A percentile compares a stretch with the other conserved stretches of the same genome.
These are phyloP conservation scores for Lepeophtheirus salmonis DNA, from an alignment of 1,140 invertebrate species.

Conservation along the genomic window DNA sequence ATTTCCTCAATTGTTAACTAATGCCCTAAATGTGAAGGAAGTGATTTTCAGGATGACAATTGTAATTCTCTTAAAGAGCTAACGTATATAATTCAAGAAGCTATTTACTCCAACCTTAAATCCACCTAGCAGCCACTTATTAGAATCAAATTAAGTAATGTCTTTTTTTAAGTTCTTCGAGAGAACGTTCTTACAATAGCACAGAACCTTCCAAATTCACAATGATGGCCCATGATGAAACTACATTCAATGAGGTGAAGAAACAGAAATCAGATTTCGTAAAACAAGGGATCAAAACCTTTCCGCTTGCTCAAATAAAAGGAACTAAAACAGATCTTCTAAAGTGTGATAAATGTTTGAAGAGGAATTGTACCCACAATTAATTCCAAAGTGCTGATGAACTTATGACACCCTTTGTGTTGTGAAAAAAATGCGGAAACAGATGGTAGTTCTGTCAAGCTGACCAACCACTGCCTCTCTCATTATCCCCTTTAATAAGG, in stretches of 20 bases:
- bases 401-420: constrained; percentile 98
- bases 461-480: not conserved
- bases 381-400: constrained; percentile 94
- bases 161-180: constrained; percentile 67
- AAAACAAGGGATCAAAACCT: constrained; percentile 94
- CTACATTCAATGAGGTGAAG: constrained; percentile 98
- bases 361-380: constrained; percentile 86
- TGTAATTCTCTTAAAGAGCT: constrained; percentile 46
- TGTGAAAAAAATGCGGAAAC: constrained; percentile 93
- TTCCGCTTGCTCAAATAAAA: constrained; percentile 66
- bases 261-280: constrained; percentile 78
- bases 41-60: constrained; percentile 35
- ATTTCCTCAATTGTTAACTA: constrained; percentile 66
- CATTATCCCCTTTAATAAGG: not conserved
- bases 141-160: constrained; percentile 85
- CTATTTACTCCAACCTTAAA: constrained; percentile 75
- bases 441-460: constrained; percentile 87
- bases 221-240: constrained; percentile 93
- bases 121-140: constrained; percentile 89
- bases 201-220: constrained; percentile 67
- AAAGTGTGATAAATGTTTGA: constrained; percentile 89
- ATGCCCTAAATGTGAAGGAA: constrained; percentile 42
- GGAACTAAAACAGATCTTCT: constrained; percentile 87
- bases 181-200: constrained; percentile 75
- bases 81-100: constrained; percentile 65